A percentile compares a stretch with the other conserved stretches of the same genome.
These are phyloP conservation scores for Xestia sexstrigata DNA, from an alignment of 2,888 invertebrate genomes.

Conservation along the genomic window DNA sequence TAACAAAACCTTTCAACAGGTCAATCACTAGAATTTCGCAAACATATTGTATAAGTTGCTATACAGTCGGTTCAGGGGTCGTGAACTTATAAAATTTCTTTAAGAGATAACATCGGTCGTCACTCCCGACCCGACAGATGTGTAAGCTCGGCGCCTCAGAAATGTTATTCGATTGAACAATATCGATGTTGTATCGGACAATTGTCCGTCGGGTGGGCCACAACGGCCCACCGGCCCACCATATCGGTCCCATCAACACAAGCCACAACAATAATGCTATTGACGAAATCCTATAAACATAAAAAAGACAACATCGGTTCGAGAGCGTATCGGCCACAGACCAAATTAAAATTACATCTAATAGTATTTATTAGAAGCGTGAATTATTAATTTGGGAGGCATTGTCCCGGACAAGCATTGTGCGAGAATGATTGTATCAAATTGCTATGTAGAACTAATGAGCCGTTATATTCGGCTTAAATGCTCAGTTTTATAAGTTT, in stretches of 20 bases:
- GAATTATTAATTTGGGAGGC: slow-evolving; percentile 87
- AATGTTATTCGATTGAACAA: slow-evolving; percentile 79
- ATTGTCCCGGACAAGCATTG: slow-evolving; percentile 79
- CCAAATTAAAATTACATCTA: slow-evolving; percentile 86
- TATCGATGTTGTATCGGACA: slow-evolving; percentile 76
- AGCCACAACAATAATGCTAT: slow-evolving; percentile 79
- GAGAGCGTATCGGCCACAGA: slow-evolving; percentile 81
- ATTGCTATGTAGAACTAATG: slow-evolving; percentile 67
- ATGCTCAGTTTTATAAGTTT: slow-evolving; percentile 64
- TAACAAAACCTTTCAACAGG: slow-evolving; percentile 45
- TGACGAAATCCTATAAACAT: slow-evolving; percentile 82
- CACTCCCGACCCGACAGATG: slow-evolving; percentile 60
- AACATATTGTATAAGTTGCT: slow-evolving; percentile 55
- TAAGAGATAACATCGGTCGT: slow-evolving; percentile 74
- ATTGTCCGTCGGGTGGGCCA: slow-evolving; percentile 60
- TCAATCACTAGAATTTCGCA: slow-evolving; percentile 63
- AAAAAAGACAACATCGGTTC: slow-evolving; percentile 71
- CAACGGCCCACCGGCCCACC: slow-evolving; percentile 28
- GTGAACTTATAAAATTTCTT: slow-evolving; percentile 76
- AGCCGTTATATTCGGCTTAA: slow-evolving; percentile 62
- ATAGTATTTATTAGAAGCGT: slow-evolving; percentile 84
- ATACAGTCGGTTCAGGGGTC: slow-evolving; percentile 70
- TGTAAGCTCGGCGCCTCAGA: slow-evolving; percentile 66
- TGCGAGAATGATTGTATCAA: slow-evolving; percentile 72
- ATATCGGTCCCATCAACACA: slow-evolving; percentile 79